phyloP scores from a whole-genome alignment of 1,140 invertebrate genomes.

The Archegozetes longisetosus region DNA sequence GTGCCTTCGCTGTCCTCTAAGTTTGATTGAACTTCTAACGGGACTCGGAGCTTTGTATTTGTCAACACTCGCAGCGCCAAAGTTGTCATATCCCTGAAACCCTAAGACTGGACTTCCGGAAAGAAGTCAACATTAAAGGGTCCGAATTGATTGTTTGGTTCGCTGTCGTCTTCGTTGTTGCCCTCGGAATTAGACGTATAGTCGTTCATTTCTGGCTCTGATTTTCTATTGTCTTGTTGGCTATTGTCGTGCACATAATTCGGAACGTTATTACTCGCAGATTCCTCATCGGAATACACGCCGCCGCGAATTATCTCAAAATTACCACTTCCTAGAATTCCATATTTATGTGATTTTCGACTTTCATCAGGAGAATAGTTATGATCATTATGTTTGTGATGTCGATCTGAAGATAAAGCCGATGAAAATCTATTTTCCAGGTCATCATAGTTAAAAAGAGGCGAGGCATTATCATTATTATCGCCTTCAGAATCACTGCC shows the following conservation, averaged over 20 bases:
- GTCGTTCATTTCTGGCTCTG: neutral
- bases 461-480: neutral
- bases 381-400: neutral
- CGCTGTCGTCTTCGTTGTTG: neutral
- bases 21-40: neutral
- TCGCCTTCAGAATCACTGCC: neutral
- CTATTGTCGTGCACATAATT: neutral
- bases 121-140: slow-evolving; percentile 18
- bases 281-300: slow-evolving; percentile 9
- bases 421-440: neutral
- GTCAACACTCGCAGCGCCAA: slow-evolving; percentile 1
- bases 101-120: slow-evolving; percentile 21
- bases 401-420: neutral
- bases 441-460: neutral
- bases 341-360: slow-evolving; percentile 10
- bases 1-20: neutral
- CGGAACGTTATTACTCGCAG: neutral
- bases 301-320: slow-evolving; percentile 23
- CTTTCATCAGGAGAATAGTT: neutral
- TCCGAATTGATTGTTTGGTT: slow-evolving; percentile 8
- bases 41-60: neutral
- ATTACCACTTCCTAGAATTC: slow-evolving; percentile 23
- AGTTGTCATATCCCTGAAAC: slow-evolving; percentile 24
- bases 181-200: slow-evolving; percentile 1
- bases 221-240: slow-evolving; percentile 3